Base-by-base conservation (phyloP, 2,113 vertebrate genomes). In the Ptychochromis oligacanthus region DNA sequence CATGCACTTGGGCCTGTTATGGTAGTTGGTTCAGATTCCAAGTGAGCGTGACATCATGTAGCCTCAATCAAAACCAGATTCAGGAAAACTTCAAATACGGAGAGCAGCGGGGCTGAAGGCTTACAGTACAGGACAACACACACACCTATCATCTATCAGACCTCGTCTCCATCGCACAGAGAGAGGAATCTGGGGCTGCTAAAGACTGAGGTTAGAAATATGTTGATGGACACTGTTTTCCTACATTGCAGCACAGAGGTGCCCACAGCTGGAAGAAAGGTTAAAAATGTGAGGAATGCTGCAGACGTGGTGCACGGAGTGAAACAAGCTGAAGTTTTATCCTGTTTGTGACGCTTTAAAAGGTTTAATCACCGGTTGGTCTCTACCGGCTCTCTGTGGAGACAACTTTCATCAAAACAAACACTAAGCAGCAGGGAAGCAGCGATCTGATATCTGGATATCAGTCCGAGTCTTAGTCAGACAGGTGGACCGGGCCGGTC, bases 11-110 rank as follows among this genome's bases (percentile, higher is more conserved):
- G 20, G 20, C 84, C 85, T 77, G 61, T 87, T 89, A 85, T 82
- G 90, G 83, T 22, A 14, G 77, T 72, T 28, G 87, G 75, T 87
- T 90, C 83, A 79, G 83, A 67, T 91, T 90, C 91, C 82, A 84
- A 90, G 85, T 31, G 88, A 90, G 80, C 62, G 88, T 93, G 92
- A 93, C 92, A 92, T 93, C 92, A 93, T 91, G 88, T 34, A 85
- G 84, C 78, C 82, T 89, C 85, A 89, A 93, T 92, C 80, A 91
- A 87, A 93, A 89, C 86, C 92, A 92, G 92, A 93, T 87, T 64
- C 60, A 85, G 85, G 31, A n/a, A 82, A 89, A 89, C 81, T 87
- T 85, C 86, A 84, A 82, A 82, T 78, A 61, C 77, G 56, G 86
- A 77, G 87, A 89, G 60, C 82, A 75, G 62, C 78, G 74, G 87